Conservation (phyloP, 1,140 invertebrate genomes). For the Drosophila sturtevanti region DNA sequence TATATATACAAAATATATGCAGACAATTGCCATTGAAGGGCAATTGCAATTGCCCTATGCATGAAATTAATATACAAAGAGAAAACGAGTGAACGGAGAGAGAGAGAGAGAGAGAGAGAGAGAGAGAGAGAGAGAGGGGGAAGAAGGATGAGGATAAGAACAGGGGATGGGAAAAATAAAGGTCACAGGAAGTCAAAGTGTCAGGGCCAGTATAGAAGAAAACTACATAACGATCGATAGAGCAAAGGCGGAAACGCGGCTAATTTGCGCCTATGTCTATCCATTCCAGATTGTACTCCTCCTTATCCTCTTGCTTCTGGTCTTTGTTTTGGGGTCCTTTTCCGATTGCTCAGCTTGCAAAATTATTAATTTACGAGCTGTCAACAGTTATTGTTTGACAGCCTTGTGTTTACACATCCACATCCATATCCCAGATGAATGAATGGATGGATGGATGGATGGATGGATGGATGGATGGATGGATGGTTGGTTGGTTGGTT, state of each 20-base stretch:
- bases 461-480: slow-evolving; percentile 7
- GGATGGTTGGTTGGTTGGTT: slow-evolving; percentile 27
- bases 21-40: slow-evolving; percentile 17
- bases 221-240: slow-evolving; percentile 36
- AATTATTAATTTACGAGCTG: slow-evolving; percentile 81
- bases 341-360: slow-evolving; percentile 54
- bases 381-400: slow-evolving; percentile 76
- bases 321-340: slow-evolving; percentile 12
- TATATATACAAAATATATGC: slow-evolving; percentile 4
- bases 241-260: slow-evolving; percentile 73
- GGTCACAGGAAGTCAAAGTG: slow-evolving; percentile 80
- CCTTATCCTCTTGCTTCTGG: slow-evolving; percentile 14
- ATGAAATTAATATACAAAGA: slow-evolving; percentile 50
- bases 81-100: not conserved
- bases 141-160: not conserved
- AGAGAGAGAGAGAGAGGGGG: not conserved
- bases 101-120: not conserved
- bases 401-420: slow-evolving; percentile 67
- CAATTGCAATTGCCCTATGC: slow-evolving; percentile 30
- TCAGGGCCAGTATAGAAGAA: slow-evolving; percentile 32
- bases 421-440: slow-evolving; percentile 29
- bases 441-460: not conserved
- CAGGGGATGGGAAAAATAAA: slow-evolving; percentile 41
- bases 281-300: not conserved
- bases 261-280: slow-evolving; percentile 66